Evolutionary conservation across 2,888 invertebrate species (phyloP), one percentile per base, ranked within the genome.

Genomic region (Diadegma fenestrale): DNA sequence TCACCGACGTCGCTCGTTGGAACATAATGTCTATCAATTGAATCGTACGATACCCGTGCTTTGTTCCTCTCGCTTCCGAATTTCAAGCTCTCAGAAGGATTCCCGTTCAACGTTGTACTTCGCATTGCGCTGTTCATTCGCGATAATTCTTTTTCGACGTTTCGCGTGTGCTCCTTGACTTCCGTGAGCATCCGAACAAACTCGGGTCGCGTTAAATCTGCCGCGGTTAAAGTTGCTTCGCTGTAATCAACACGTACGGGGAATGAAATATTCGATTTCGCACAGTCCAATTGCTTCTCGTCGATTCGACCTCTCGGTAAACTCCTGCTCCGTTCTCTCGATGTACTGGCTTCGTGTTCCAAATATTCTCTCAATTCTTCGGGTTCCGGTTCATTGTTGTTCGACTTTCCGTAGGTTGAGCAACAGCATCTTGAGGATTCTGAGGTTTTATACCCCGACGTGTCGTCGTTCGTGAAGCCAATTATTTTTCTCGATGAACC

Each of bases 131-230:
- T 85, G 33, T 89, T 89, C 76, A 89, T 85, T 6, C 81, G 58
- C 5, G 78, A 78, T 30, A 89, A 80, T 64, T 89, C 83, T 51
- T 88, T 79, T 48, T 90, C 88, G 22, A 91, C 86, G 17, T 82
- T 84, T 48, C 78, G 81, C 0, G 89, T 88, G 6, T 88, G 82
- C 22, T 89, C 85, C 41, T 88, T 89, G 17, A 91, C 86, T 37
- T 91, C 90, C 4, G 80, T 85, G 17, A 91, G 84, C 76, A 89
- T 83, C 37, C 75, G 58, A 0, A 88, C 80, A 43, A 88, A 88
- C 81, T 89, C 85, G 6, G 87, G 86, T 19, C 84, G 83, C 7
- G 87, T 86, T 17, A 87, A 58, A 73, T 88, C 88, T 10, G 45
- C 80, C 2, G 80, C 82, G 12, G 82, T 85, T 19, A 82, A 72